These are phyloP conservation scores for Pantala flavescens DNA, from an alignment of 1,140 invertebrate genomes.

Conservation along the genomic window DNA sequence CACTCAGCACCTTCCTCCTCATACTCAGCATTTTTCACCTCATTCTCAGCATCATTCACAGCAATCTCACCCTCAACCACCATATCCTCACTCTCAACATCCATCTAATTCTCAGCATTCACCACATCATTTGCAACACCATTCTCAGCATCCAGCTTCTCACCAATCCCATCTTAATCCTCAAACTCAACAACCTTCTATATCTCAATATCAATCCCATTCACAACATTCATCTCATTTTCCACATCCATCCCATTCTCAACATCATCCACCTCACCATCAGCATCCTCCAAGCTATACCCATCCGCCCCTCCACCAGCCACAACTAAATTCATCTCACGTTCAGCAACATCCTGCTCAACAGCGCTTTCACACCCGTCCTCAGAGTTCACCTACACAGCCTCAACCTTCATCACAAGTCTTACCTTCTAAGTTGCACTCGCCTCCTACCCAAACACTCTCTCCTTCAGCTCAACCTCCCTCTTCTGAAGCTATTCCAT, in stretches of 20 bases:
- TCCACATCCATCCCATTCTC: background rate
- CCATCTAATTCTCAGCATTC: background rate
- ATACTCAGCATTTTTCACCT: background rate
- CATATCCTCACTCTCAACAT: background rate
- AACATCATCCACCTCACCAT: background rate
- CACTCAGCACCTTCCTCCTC: background rate
- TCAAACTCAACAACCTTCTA: background rate
- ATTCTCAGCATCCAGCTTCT: background rate
- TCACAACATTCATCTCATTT: background rate
- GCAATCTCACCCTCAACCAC: background rate
- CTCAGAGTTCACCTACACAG: slow-evolving; percentile 22
- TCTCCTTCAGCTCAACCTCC: background rate
- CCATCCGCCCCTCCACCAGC: background rate
- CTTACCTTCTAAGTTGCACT: background rate
- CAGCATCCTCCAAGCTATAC: background rate
- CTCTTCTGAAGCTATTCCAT: background rate
- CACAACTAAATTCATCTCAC: background rate
- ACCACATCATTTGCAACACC: background rate
- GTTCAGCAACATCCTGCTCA: background rate
- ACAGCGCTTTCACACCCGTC: slow-evolving; percentile 26
- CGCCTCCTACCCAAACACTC: background rate
- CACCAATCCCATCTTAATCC: background rate
- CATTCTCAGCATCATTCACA: background rate
- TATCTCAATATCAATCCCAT: background rate
- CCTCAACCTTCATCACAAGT: background rate